Evolutionary conservation across 2,888 invertebrate genomes (phyloP).

Genomic region (Nomada hirtipes): DNA sequence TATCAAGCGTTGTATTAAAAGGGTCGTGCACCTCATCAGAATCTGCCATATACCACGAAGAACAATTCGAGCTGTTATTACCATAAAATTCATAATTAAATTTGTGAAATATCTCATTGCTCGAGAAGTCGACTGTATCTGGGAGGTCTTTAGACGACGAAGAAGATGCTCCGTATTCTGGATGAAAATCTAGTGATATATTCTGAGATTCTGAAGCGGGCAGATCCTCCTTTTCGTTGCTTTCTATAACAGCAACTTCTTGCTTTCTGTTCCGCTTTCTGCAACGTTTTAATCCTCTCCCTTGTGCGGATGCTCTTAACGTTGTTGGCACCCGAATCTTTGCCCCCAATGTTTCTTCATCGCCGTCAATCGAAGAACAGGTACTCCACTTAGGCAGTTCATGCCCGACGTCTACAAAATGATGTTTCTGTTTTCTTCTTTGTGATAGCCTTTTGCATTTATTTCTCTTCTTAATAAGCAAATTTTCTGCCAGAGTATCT

Average conservation of each 20-base stretch:
- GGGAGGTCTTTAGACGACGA: neutral
- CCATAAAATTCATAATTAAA: conserved; percentile 27
- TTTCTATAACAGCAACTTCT: neutral
- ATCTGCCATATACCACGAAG: neutral
- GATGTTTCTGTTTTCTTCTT: conserved; percentile 57
- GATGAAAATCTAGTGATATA: neutral
- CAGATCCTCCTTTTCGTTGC: neutral
- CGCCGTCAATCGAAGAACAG: neutral
- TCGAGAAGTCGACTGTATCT: conserved; percentile 41
- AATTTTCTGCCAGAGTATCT: neutral
- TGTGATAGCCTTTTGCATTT: conserved; percentile 11
- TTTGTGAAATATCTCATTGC: conserved; percentile 44
- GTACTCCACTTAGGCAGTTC: conserved; percentile 16
- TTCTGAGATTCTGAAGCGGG: neutral
- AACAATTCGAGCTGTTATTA: neutral
- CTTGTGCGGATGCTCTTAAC: neutral
- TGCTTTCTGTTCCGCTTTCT: neutral
- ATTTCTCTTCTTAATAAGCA: neutral
- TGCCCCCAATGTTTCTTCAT: neutral
- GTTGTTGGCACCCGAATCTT: neutral
- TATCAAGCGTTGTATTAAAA: neutral
- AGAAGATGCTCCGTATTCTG: neutral
- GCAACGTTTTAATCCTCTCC: neutral
- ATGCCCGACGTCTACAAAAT: conserved; percentile 4
- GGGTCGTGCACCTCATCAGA: neutral